These are phyloP conservation scores for Bradypus variegatus DNA, from an alignment of 2,797 vertebrate species.

Conservation along the genomic window DNA sequence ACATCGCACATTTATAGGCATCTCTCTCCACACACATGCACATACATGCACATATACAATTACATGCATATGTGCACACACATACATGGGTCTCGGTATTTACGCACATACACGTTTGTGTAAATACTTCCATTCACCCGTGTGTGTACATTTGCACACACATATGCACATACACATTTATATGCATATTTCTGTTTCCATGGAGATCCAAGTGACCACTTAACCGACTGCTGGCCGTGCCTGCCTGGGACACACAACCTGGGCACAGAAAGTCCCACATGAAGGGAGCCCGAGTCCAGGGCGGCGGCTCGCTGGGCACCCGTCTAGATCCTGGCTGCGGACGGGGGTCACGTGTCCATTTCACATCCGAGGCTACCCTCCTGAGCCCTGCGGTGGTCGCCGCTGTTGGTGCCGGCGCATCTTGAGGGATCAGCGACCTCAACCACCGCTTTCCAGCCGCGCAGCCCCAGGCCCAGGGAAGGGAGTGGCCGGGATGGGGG, in stretches of 20 bases:
- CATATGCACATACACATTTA: neutral
- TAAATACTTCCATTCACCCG: too few species aligned
- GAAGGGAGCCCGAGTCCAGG: too few species aligned
- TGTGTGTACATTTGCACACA: neutral
- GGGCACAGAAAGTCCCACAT: too few species aligned
- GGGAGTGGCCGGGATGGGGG: neutral
- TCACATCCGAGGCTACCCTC: neutral
- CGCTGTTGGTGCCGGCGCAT: accelerated
- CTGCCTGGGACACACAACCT: neutral
- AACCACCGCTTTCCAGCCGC: too few species aligned
- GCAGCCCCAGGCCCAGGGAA: too few species aligned
- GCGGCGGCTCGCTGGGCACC: too few species aligned
- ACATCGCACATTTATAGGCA: too few species aligned
- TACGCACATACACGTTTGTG: too few species aligned
- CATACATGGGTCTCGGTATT: too few species aligned
- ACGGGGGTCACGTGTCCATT: too few species aligned
- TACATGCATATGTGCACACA: neutral
- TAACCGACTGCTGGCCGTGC: neutral
- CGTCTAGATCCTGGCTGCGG: too few species aligned
- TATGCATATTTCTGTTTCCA: neutral
- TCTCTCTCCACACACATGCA: neutral
- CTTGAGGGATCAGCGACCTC: neutral
- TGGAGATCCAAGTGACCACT: neutral
- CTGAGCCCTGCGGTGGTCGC: too few species aligned
- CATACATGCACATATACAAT: neutral